These are phyloP conservation scores for Bombus waltoni DNA, from an alignment of 1,140 invertebrate genomes.

Conservation along the genomic window DNA sequence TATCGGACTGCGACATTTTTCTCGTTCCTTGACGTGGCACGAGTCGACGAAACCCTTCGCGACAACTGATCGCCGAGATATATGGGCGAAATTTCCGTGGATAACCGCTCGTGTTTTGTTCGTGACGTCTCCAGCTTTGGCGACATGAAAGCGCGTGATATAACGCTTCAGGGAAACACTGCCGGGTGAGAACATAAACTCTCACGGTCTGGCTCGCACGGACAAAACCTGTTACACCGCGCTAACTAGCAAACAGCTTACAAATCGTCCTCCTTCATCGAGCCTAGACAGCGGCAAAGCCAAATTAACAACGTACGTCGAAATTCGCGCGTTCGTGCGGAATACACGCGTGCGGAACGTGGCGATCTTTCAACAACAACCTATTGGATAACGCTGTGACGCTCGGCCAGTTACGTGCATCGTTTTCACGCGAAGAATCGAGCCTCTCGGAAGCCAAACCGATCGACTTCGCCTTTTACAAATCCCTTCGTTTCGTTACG, in stretches of 20 bases:
- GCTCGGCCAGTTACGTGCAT: too few species aligned
- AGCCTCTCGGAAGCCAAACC: too few species aligned
- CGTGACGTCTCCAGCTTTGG: constrained; percentile 2
- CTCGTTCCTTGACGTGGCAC: too few species aligned
- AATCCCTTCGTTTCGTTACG: too few species aligned
- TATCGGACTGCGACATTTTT: background rate
- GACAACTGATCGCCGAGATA: background rate
- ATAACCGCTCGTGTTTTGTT: background rate
- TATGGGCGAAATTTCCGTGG: constrained; percentile 3
- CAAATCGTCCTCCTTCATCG: constrained; percentile 31
- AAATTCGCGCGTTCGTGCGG: background rate
- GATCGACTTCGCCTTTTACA: too few species aligned
- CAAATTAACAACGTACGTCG: background rate
- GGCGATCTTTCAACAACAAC: too few species aligned
- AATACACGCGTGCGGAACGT: too few species aligned
- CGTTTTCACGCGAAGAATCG: too few species aligned
- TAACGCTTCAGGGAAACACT: background rate
- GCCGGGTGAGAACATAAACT: constrained; percentile 24
- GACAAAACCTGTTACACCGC: constrained; percentile 47
- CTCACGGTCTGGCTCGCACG: constrained; percentile 30
- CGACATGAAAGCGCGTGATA: constrained; percentile 28
- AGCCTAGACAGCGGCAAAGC: too few species aligned
- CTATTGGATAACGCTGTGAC: too few species aligned
- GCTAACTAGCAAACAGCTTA: constrained; percentile 9
- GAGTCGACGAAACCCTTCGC: too few species aligned